phyloP scores from a whole-genome alignment of 2,113 vertebrate species.

The Dicentrarchus labrax region DNA sequence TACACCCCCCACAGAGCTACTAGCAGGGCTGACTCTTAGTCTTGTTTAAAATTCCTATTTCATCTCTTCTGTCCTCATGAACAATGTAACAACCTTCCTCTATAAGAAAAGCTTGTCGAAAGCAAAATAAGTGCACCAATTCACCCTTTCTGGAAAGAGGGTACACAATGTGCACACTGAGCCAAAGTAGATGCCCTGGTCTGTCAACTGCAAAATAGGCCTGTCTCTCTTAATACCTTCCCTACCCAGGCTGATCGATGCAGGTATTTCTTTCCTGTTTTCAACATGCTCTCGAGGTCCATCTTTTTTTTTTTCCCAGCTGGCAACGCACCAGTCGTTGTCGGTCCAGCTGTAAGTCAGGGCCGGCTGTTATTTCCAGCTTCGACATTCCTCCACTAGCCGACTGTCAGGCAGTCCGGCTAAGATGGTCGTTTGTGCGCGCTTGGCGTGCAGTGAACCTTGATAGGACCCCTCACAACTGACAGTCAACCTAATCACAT shows the following conservation, averaged over 20 bases:
- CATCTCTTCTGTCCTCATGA: slow-evolving; percentile 6
- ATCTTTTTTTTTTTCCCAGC: slow-evolving; percentile 35
- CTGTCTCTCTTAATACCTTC: slow-evolving; percentile 69
- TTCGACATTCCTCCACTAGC: slow-evolving; percentile 58
- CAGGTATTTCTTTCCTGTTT: slow-evolving; percentile 71
- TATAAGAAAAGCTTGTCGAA: slow-evolving; percentile 15
- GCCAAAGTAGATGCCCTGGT: slow-evolving; percentile 58
- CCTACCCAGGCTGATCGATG: slow-evolving; percentile 68
- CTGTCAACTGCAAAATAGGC: slow-evolving; percentile 73
- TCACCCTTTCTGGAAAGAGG: slow-evolving; percentile 9
- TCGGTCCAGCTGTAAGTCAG: slow-evolving; percentile 64
- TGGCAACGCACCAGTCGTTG: slow-evolving; percentile 50
- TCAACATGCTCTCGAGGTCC: slow-evolving; percentile 53
- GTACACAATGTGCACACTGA: slow-evolving; percentile 48
- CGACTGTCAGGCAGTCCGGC: slow-evolving; percentile 56
- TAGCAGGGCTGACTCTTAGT: background rate
- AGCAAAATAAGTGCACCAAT: slow-evolving; percentile 20
- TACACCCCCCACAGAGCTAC: background rate
- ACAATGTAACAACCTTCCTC: slow-evolving; percentile 8
- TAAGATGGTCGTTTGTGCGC: slow-evolving; percentile 66
- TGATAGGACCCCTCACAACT: slow-evolving; percentile 72
- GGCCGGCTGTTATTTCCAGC: slow-evolving; percentile 64
- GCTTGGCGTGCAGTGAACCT: slow-evolving; percentile 64
- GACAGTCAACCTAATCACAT: slow-evolving; percentile 81
- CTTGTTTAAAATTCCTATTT: slow-evolving; percentile 14